phyloP scores from a whole-genome alignment of 2,888 invertebrate species.

The Argyresthia goedartella region DNA sequence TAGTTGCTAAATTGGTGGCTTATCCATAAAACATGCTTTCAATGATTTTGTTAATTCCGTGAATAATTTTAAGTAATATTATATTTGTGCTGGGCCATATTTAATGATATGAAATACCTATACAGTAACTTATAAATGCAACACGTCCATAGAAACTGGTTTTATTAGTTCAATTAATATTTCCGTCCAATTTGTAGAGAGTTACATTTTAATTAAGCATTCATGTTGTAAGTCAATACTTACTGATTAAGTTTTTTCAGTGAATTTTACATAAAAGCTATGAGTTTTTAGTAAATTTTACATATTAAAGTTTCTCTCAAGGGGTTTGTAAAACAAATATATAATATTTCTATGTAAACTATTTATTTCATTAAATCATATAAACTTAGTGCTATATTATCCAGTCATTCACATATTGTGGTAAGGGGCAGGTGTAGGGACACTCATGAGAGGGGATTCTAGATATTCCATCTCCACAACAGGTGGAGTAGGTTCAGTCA shows the following conservation, averaged over 20 bases:
- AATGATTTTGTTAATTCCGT: not conserved
- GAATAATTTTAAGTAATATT: not conserved
- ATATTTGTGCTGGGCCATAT: not conserved
- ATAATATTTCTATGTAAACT: no score
- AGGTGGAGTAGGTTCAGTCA: constrained; percentile 74
- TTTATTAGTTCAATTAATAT: not conserved
- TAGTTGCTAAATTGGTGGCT: not conserved
- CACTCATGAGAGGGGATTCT: constrained; percentile 87
- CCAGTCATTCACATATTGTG: constrained; percentile 39
- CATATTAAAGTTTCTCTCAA: not conserved
- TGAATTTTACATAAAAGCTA: not conserved
- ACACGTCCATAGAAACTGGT: not conserved
- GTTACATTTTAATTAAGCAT: not conserved
- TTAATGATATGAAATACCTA: no score
- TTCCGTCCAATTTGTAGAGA: constrained; percentile 2
- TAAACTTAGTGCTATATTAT: constrained; percentile 5
- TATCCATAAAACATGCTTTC: not conserved
- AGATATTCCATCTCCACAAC: constrained; percentile 80
- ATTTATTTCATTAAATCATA: constrained; percentile 2
- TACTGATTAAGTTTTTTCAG: constrained; percentile 4
- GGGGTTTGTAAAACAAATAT: no score
- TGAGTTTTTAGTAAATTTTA: not conserved
- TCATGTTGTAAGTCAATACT: constrained; percentile 1
- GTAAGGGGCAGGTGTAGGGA: constrained; percentile 85
- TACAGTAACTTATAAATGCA: no score